A percentile compares a stretch with the other conserved stretches of the same genome.
phyloP scores from a whole-genome alignment of 1,140 invertebrate genomes.

The Drosophila trapezifrons region DNA sequence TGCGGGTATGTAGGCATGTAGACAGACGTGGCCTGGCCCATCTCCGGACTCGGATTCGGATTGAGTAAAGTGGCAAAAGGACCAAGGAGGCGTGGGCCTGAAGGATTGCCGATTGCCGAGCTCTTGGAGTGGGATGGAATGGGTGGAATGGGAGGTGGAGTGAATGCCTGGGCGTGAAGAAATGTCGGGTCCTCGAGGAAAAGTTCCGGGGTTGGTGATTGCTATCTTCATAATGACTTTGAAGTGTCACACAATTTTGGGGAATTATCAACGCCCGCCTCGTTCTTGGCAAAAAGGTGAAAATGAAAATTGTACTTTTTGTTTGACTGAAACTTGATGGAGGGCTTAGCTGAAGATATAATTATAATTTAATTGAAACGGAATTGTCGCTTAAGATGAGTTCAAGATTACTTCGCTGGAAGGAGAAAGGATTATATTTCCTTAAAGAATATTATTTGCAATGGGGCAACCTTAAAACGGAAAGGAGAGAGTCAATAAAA shows the following conservation, averaged over 20 bases:
- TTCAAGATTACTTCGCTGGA: constrained; percentile 1
- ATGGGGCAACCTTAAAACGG: neutral
- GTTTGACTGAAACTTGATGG: constrained; percentile 32
- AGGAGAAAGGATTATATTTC: constrained; percentile 2
- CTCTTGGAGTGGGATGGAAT: constrained; percentile 2
- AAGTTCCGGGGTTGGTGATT: constrained; percentile 41
- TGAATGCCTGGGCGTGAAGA: constrained; percentile 58
- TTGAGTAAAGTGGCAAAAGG: constrained; percentile 47
- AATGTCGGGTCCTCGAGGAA: constrained; percentile 58
- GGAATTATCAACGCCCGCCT: constrained; percentile 57
- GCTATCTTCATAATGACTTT: constrained; percentile 81
- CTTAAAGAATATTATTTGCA: neutral
- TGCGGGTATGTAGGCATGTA: constrained; percentile 57
- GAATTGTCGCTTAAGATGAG: constrained; percentile 49
- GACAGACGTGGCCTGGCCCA: constrained; percentile 35
- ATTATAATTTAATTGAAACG: constrained; percentile 75
- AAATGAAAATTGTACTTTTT: constrained; percentile 64
- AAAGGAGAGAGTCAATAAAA: constrained; percentile 9
- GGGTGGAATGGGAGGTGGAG: constrained; percentile 11
- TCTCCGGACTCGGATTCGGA: constrained; percentile 14
- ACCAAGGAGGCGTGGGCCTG: constrained; percentile 19
- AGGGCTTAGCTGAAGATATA: constrained; percentile 46
- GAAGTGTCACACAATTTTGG: constrained; percentile 71
- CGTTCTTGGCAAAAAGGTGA: constrained; percentile 51
- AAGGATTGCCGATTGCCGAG: constrained; percentile 33